These are phyloP conservation scores for Rhinatrema bivittatum DNA, from an alignment of 2,797 vertebrate species.

Conservation along the genomic window DNA sequence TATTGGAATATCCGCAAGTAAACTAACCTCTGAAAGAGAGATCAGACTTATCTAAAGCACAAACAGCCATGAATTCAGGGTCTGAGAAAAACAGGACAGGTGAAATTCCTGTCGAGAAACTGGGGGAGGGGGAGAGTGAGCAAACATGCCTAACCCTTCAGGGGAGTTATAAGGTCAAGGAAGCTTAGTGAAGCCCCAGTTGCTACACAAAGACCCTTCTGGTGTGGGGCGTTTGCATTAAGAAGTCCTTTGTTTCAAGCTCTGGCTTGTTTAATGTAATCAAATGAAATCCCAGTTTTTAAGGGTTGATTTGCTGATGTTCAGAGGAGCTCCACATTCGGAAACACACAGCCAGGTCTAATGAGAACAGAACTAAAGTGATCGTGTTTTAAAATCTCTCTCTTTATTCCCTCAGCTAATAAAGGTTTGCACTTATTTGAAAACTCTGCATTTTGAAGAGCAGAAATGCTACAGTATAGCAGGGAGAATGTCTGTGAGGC, in stretches of 20 bases:
- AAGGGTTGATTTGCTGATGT: constrained; percentile 55
- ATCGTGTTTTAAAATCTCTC: no score
- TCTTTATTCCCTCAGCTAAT: no score
- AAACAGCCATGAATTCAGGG: not conserved
- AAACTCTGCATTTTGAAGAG: no score
- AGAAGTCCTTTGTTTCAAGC: constrained; percentile 41
- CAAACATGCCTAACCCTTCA: constrained; percentile 6
- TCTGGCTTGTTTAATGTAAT: constrained; percentile 52
- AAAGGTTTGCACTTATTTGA: no score
- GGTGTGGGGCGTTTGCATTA: constrained; percentile 41
- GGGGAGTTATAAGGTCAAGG: constrained; percentile 30
- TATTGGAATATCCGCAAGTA: not conserved
- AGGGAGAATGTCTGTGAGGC: no score
- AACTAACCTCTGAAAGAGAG: not conserved
- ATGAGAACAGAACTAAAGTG: constrained; percentile 36
- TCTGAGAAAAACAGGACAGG: not conserved
- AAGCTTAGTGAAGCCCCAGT: constrained; percentile 28
- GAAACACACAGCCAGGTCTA: constrained; percentile 46
- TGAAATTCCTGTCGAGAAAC: not conserved
- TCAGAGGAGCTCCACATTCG: no score
- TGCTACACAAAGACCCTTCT: constrained; percentile 24
- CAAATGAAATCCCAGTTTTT: constrained; percentile 53
- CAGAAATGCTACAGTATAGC: no score
- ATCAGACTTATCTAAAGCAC: not conserved
- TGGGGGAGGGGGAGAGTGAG: not conserved